Percentiles rank a stretch among this genome's conserved stretches.
Conservation (phyloP, 2,797 vertebrate genomes). For the Melanotaenia trifasciata region DNA sequence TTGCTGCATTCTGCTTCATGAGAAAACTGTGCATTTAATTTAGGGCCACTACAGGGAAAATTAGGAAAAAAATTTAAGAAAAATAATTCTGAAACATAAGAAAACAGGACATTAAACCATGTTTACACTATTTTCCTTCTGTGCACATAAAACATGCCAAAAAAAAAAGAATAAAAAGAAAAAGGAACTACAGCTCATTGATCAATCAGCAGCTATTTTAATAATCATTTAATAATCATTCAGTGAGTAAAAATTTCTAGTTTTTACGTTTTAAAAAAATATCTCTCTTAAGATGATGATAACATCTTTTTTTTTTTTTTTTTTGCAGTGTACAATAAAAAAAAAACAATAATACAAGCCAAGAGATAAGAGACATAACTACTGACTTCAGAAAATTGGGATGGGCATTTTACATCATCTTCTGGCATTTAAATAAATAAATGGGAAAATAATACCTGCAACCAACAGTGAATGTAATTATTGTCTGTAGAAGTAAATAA, state of each 20-base stretch:
- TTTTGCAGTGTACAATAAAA: no score
- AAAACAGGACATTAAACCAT: constrained; percentile 20
- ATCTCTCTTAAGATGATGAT: no score
- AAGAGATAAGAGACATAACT: no score
- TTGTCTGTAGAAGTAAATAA: neutral
- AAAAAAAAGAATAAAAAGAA: neutral
- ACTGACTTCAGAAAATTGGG: neutral
- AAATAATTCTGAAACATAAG: constrained; percentile 1
- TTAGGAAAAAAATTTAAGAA: neutral
- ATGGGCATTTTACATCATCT: neutral
- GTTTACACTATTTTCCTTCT: neutral
- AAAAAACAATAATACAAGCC: no score
- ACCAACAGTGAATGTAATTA: neutral
- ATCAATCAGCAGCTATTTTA: neutral
- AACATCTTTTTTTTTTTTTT: no score
- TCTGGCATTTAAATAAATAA: neutral
- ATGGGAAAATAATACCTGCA: neutral
- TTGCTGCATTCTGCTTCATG: neutral
- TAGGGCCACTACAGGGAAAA: constrained; percentile 26
- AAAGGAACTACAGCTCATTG: no score
- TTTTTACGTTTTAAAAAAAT: no score
- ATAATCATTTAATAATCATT: neutral
- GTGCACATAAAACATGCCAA: neutral
- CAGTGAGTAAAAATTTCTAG: neutral
- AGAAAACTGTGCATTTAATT: neutral